phyloP scores from a whole-genome alignment of 2,888 invertebrate genomes.

The Spodoptera picta region DNA sequence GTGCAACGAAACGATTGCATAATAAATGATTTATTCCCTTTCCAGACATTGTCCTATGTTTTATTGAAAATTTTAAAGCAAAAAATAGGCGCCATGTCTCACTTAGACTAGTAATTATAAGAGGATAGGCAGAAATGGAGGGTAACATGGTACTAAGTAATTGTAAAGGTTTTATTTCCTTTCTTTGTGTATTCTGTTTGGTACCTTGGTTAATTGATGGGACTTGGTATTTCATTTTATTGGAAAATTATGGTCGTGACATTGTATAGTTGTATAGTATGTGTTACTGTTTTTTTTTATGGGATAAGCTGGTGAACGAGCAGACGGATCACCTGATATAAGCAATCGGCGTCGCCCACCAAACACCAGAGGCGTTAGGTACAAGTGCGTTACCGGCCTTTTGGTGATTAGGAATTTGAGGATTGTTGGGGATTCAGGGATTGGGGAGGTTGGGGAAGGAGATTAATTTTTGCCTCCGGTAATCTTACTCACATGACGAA shows the following conservation, averaged over 20 bases:
- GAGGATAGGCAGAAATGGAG: conserved; percentile 23
- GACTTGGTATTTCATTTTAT: conserved; percentile 1
- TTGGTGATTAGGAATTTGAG: no score
- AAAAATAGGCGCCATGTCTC: conserved; percentile 56
- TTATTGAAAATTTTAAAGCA: conserved; percentile 14
- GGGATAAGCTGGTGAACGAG: no score
- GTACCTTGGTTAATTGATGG: conserved; percentile 12
- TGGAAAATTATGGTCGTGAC: neutral
- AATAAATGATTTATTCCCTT: conserved; percentile 31
- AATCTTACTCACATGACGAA: no score
- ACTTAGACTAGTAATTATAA: conserved; percentile 40
- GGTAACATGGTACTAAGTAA: conserved; percentile 32
- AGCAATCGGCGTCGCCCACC: no score
- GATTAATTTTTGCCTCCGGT: no score
- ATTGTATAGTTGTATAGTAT: no score
- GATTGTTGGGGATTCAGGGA: no score
- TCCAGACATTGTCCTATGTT: conserved; percentile 29
- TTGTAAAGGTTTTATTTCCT: conserved; percentile 38
- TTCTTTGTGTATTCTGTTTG: conserved; percentile 18
- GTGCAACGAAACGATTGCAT: conserved; percentile 45
- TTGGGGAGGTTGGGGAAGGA: no score
- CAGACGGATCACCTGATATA: no score
- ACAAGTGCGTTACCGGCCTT: no score
- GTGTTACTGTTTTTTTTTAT: neutral
- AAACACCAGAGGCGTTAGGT: no score